Base-by-base conservation (phyloP, 2,888 invertebrate genomes). In the Antheraea yamamai region DNA sequence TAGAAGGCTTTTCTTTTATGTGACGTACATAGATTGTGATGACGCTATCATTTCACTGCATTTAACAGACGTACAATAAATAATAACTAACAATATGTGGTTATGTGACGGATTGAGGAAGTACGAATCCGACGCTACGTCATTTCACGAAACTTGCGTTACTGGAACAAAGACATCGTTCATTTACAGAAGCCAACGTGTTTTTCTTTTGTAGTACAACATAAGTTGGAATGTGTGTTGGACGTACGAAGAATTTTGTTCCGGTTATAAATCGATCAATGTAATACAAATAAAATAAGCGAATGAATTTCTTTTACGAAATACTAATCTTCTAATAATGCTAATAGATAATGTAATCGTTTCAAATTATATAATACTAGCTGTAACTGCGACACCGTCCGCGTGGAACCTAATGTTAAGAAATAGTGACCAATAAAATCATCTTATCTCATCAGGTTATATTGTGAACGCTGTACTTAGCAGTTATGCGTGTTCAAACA, bases 141-240 rank as follows among this genome's bases (percentile, higher is more conserved):
- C 86, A 86, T 82, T 82, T 80, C 78, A 80, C 78, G 78, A 78
- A 81, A 80, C 77, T 76, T 76, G 73, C 79, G 76, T 68, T 39
- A 76, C 75, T 76, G 84, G 88, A 84, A 92, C 91, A 91, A 92
- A 91, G 92, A 85, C 88, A 81, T 89, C 89, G 90, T 90, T 89
- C 89, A 85, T 83, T 79, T 78, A 78, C 80, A 80, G 78, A 79
- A 79, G 80, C 77, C 78, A 78, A 78, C 78, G 73, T 75, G 76
- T 78, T 77, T 72, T 68, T 64, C 58, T 72, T 55, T 73, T n/a
- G 30, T 64, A 39, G 39, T 73, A 64, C 26, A 58, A n/a, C 26
- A 26, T 75, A 75, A 55, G 61, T 61, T 72, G 72, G 26, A 55
- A 35, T 23, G 18, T 61, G 51, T 12, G 30, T 55, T 47, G 58